phyloP scores from a whole-genome alignment of 2,797 vertebrate genomes.

The Parauchenoglanis ngamensis region DNA sequence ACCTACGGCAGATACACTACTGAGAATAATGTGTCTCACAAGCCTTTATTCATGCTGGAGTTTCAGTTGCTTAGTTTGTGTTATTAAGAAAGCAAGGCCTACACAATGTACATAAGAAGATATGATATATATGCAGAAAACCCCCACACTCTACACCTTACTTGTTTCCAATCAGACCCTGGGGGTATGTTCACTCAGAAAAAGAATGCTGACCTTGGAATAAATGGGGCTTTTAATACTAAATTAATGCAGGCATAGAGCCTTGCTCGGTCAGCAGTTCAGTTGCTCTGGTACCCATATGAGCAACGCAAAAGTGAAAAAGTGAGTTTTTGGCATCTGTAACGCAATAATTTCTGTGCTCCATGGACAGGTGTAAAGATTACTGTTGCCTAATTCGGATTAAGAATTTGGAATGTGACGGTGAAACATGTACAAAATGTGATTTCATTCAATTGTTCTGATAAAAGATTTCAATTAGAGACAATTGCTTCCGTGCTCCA shows the following conservation, averaged over 20 bases:
- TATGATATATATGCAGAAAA: background rate
- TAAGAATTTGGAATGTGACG: background rate
- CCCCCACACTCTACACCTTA: constrained; percentile 13
- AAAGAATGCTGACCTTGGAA: constrained; percentile 10
- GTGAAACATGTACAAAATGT: constrained; percentile 27
- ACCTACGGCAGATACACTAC: background rate
- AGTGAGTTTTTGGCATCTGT: background rate
- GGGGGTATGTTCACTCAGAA: background rate
- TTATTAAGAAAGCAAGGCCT: background rate
- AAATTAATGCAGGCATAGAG: constrained; percentile 18
- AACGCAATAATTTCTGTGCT: background rate
- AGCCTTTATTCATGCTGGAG: background rate
- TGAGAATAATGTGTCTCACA: background rate
- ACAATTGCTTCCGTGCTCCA: constrained; percentile 27
- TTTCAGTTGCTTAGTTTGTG: background rate
- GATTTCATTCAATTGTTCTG: constrained; percentile 31
- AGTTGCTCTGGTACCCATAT: background rate
- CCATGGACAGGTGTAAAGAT: constrained; percentile 1
- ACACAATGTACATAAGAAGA: background rate
- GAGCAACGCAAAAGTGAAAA: background rate
- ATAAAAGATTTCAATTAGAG: constrained; percentile 38
- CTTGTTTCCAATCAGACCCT: constrained; percentile 32
- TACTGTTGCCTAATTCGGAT: background rate
- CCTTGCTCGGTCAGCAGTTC: constrained; percentile 17
- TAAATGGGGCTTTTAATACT: constrained; percentile 32